Evolutionary conservation across 1,140 invertebrate genomes (phyloP).

Genomic region (Ceratosolen solmsi): DNA sequence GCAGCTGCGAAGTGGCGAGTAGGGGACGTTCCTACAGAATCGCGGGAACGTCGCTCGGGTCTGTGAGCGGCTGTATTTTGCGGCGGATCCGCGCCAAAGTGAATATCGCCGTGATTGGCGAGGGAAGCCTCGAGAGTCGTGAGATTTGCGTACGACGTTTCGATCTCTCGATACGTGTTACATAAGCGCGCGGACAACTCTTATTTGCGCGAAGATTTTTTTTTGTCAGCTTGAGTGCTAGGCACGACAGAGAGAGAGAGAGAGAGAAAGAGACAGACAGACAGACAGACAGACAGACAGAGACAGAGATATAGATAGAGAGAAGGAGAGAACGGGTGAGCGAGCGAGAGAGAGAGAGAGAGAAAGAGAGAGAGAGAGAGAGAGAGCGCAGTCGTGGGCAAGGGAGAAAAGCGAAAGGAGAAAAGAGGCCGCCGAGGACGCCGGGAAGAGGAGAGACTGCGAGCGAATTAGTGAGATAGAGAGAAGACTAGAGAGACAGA

Average conservation of each 20-base stretch:
- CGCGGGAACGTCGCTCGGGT: background rate
- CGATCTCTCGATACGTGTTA: background rate
- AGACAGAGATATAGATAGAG: background rate
- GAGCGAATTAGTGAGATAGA: no score
- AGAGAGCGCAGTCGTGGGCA: no score
- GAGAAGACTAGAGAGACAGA: no score
- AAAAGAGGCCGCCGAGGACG: no score
- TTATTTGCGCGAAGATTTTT: background rate
- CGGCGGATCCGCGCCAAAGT: background rate
- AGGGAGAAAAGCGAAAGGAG: no score
- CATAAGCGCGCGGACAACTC: background rate
- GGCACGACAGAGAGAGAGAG: background rate
- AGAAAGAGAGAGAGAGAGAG: no score
- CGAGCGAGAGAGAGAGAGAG: background rate
- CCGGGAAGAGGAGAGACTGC: no score
- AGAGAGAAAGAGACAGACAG: background rate
- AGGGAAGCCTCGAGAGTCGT: background rate
- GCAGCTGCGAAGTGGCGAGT: background rate
- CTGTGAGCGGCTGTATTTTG: constrained; percentile 4
- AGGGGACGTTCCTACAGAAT: background rate
- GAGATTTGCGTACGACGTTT: background rate
- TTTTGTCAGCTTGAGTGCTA: background rate
- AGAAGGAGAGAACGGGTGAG: background rate
- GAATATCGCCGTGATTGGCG: background rate
- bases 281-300: background rate